These are phyloP conservation scores for Autographa pulchrina DNA, from an alignment of 2,888 invertebrate genomes.

Conservation along the genomic window DNA sequence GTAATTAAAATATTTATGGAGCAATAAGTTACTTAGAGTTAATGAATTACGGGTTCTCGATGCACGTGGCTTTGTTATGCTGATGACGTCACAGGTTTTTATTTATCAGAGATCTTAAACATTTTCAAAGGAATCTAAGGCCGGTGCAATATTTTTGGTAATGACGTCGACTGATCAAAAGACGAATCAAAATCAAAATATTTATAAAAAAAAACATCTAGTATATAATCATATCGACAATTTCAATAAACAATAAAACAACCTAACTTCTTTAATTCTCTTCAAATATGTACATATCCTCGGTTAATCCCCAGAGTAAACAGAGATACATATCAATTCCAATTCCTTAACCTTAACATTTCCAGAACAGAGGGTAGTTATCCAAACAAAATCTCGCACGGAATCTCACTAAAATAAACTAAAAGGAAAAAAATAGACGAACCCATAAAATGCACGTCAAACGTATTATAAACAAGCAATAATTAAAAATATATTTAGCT, in stretches of 20 bases:
- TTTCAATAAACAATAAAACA: not conserved
- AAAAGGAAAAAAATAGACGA: slow-evolving; percentile 63
- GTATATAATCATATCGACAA: not conserved
- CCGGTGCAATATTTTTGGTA: not conserved
- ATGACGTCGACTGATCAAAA: too few species aligned
- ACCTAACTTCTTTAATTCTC: slow-evolving; percentile 20
- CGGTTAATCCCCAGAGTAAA: slow-evolving; percentile 35
- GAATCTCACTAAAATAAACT: slow-evolving; percentile 58
- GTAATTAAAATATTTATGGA: slow-evolving; percentile 52
- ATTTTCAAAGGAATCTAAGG: not conserved
- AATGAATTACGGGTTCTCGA: slow-evolving; percentile 23
- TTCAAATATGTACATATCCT: slow-evolving; percentile 28
- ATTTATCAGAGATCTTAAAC: not conserved
- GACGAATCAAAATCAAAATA: not conserved
- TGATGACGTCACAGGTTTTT: slow-evolving; percentile 17
- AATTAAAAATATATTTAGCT: slow-evolving; percentile 73
- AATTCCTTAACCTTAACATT: slow-evolving; percentile 44
- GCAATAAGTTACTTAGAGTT: slow-evolving; percentile 40
- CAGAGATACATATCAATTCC: slow-evolving; percentile 51
- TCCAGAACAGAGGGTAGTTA: slow-evolving; percentile 30
- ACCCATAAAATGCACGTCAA: slow-evolving; percentile 70
- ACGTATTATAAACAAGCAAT: slow-evolving; percentile 74
- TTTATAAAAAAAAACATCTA: not conserved
- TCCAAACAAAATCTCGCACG: slow-evolving; percentile 58
- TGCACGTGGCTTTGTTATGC: slow-evolving; percentile 17